A percentile compares a stretch with the other conserved stretches of the same genome.
Evolutionary conservation across 2,113 vertebrate species (phyloP).

Genomic region (Suricata suricatta): DNA sequence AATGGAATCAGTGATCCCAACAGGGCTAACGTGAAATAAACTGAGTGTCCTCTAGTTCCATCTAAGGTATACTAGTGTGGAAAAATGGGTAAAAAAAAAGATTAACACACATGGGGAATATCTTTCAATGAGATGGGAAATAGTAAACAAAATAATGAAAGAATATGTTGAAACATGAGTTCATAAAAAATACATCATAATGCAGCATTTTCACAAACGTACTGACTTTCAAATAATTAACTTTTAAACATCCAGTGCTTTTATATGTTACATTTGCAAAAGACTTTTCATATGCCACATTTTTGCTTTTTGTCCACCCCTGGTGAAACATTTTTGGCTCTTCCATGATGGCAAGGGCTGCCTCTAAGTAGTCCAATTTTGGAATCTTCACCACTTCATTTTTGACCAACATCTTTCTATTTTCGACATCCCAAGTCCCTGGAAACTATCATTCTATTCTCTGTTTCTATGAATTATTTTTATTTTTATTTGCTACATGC

Average conservation of each 20-base stretch:
- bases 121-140: neutral
- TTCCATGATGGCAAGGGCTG: neutral
- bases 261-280: neutral
- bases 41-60: neutral
- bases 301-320: neutral
- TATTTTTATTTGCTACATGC: neutral
- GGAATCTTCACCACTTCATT: neutral
- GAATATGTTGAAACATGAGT: neutral
- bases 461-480: neutral
- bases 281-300: neutral
- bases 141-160: neutral
- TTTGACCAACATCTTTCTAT: neutral
- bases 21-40: neutral
- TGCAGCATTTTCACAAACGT: neutral
- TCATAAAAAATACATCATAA: neutral
- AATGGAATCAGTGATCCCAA: neutral
- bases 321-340: neutral
- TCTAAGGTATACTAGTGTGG: neutral
- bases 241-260: neutral
- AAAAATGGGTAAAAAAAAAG: neutral
- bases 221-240: neutral
- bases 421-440: neutral
- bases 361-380: neutral
- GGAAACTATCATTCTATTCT: neutral
- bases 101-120: neutral